Evolutionary conservation across 1,140 invertebrate genomes (phyloP).

Genomic region (Ceratosolen fusciceps): DNA sequence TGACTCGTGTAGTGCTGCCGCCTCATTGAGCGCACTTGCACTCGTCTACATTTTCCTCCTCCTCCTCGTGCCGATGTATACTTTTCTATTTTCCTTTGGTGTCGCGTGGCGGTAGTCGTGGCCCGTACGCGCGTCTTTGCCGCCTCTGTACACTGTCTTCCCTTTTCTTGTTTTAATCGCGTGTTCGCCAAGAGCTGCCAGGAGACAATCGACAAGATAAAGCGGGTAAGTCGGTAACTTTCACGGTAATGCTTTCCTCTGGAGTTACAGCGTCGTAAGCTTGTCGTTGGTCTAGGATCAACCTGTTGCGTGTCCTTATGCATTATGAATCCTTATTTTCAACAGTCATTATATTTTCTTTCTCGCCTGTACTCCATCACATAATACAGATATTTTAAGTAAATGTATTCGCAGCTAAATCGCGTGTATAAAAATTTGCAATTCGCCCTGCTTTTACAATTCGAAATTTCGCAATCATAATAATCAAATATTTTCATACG

Average conservation of each 20-base stretch:
- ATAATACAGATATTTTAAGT: no score
- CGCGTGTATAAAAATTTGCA: no score
- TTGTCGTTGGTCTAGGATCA: neutral
- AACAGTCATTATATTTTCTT: no score
- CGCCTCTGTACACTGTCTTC: neutral
- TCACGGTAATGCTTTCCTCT: neutral
- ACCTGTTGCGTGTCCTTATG: conserved; percentile 7
- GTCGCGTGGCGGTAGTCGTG: neutral
- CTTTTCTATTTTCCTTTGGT: neutral
- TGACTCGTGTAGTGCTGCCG: conserved; percentile 6
- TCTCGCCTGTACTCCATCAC: no score
- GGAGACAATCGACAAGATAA: neutral
- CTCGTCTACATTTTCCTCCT: conserved; percentile 4
- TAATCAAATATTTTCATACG: no score
- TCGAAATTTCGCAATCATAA: no score
- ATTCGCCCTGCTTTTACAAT: no score
- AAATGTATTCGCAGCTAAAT: no score
- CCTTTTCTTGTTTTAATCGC: neutral
- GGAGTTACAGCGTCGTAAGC: neutral
- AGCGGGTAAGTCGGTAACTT: neutral
- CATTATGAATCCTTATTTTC: neutral
- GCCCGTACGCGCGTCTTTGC: neutral
- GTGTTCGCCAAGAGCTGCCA: neutral
- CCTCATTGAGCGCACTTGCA: neutral
- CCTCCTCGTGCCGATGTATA: neutral